phyloP scores from a whole-genome alignment of 2,888 invertebrate species.

The Volucella zonaria region DNA sequence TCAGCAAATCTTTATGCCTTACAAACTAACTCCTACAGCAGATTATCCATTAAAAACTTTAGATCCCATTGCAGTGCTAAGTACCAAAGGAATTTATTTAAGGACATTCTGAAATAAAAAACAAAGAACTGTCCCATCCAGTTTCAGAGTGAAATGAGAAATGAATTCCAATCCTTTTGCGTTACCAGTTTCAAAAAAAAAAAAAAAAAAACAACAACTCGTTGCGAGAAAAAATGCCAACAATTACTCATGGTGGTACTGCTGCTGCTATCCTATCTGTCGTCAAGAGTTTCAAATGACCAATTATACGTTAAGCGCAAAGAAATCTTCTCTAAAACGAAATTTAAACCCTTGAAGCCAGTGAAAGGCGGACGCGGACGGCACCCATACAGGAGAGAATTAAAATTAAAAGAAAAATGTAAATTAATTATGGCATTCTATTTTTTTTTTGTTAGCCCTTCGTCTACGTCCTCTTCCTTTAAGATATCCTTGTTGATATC shows the following conservation, averaged over 20 bases:
- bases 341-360: conserved; percentile 64
- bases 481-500: too few relatives aligned
- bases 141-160: conserved; percentile 56
- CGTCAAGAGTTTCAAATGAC: conserved; percentile 70
- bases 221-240: conserved; percentile 36
- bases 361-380: conserved; percentile 9
- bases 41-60: conserved; percentile 36
- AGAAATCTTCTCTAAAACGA: conserved; percentile 66
- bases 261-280: conserved; percentile 50
- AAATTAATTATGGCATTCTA: conserved; percentile 70
- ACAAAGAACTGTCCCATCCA: conserved; percentile 37
- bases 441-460: conserved; percentile 11
- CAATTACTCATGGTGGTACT: conserved; percentile 64
- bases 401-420: conserved; percentile 71
- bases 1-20: conserved; percentile 9
- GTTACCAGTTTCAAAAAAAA: conserved; percentile 1
- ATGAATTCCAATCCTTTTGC: conserved; percentile 69
- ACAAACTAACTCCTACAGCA: conserved; percentile 9
- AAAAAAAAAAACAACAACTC: not conserved
- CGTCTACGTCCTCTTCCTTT: not conserved
- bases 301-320: conserved; percentile 71
- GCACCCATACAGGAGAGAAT: conserved; percentile 45
- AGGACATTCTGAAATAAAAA: not conserved
- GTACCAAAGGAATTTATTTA: conserved; percentile 17
- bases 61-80: conserved; percentile 16